Base-by-base conservation (phyloP, 2,113 vertebrate species). In the Gallinago jamesoni region DNA sequence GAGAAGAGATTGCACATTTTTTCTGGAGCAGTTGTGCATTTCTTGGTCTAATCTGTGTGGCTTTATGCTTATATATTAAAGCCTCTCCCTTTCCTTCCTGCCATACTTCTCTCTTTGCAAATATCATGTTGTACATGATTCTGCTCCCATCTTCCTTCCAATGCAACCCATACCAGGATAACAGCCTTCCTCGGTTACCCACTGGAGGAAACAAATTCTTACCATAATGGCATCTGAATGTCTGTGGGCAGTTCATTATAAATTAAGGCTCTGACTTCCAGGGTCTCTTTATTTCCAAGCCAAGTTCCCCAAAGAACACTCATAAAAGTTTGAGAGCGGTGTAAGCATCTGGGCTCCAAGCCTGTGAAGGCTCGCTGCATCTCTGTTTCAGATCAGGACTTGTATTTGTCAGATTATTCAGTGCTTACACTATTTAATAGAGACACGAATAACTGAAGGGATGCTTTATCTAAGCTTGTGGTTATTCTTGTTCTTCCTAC, bases 51-150 rank as follows among this genome's bases (percentile, higher is more conserved):
- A 91, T 73, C 69, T 78, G 30, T 76, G 80, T 59, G 63, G 81
- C 50, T 91, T 89, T 87, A 67, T 87, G 50, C 50, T 79, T 48
- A 22, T 57, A 22, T 64, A 50, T 87, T 83, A 74, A 75, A 83
- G 67, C 74, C 67, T 93, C 89, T 93, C 89, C 94, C 67, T 91
- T 91, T 94, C 89, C 95, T 94, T 96, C 84, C 96, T 96, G 70
- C n/a, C 15, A 2, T 76, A 84, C n/a, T 77, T 90, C 31, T 89
- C 25, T 39, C 28, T 50, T 59, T 91, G 62, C 69, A 93, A 91
- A 76, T 85, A 69, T 37, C 78, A 83, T 2, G 0, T 37, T 84
- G 50, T 64, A 25, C 43, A 30, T 37, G 27, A 28, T 74, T 84
- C 48, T 79, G 55, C n/a, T 91, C 59, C 37, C 43, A 50, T 66